A percentile compares a stretch with the other conserved stretches of the same genome.
These are phyloP conservation scores for Lepidochrysops patricia DNA, from an alignment of 2,888 invertebrate genomes.

Conservation along the genomic window DNA sequence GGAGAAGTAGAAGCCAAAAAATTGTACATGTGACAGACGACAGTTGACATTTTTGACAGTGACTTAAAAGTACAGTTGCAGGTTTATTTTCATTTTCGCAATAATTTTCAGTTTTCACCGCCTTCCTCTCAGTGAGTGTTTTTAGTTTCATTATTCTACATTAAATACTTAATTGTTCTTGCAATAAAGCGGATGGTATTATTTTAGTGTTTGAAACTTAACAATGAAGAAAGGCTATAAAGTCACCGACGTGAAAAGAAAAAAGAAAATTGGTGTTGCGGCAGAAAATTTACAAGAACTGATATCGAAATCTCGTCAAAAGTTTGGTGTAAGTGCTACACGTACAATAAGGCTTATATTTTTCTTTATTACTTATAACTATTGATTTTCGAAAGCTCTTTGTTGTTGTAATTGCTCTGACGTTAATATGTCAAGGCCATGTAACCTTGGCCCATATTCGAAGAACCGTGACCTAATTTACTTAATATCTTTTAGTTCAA, in stretches of 20 bases:
- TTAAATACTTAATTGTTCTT: neutral
- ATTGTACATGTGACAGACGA: no score
- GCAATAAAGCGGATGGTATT: neutral
- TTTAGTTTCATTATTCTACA: neutral
- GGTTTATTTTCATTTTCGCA: no score
- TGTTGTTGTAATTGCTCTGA: neutral
- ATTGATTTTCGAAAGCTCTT: neutral
- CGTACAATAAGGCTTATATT: constrained; percentile 11
- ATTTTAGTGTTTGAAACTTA: constrained; percentile 6
- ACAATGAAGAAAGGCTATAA: constrained; percentile 79
- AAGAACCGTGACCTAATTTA: constrained; percentile 45
- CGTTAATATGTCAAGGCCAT: constrained; percentile 36
- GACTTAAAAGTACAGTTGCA: no score
- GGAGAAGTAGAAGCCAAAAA: no score
- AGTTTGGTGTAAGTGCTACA: constrained; percentile 77
- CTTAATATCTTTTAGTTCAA: constrained; percentile 51
- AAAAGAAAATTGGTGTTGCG: constrained; percentile 81
- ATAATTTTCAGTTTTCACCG: no score
- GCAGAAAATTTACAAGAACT: constrained; percentile 79
- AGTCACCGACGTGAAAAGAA: constrained; percentile 79
- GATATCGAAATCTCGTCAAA: constrained; percentile 79
- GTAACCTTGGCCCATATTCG: constrained; percentile 30
- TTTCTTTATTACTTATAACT: neutral
- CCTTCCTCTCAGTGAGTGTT: neutral
- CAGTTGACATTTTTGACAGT: no score